Conservation (phyloP, 2,113 vertebrate genomes). For the Saimiri boliviensis region DNA sequence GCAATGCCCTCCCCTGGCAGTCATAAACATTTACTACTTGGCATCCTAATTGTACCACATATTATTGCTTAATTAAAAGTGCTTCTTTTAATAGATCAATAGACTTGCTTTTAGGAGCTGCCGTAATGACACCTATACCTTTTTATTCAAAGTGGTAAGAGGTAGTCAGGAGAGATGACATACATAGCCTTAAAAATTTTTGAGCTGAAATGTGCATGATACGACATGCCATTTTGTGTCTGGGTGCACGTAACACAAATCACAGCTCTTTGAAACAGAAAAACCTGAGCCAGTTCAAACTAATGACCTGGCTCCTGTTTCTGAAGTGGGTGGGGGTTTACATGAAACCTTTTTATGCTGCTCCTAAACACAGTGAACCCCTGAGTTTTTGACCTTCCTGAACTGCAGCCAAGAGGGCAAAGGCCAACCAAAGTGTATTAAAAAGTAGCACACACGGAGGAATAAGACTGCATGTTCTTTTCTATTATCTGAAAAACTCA, state of each 20-base stretch:
- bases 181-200: slow-evolving; percentile 46
- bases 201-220: slow-evolving; percentile 54
- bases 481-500: not conserved
- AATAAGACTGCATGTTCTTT: not conserved
- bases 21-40: slow-evolving; percentile 63
- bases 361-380: slow-evolving; percentile 48
- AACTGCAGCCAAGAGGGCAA: slow-evolving; percentile 60
- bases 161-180: slow-evolving; percentile 71
- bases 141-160: slow-evolving; percentile 73
- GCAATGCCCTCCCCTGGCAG: slow-evolving; percentile 20
- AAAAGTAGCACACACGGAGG: not conserved
- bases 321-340: slow-evolving; percentile 76
- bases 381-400: slow-evolving; percentile 56
- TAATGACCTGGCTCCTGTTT: slow-evolving; percentile 77
- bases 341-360: slow-evolving; percentile 69
- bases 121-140: slow-evolving; percentile 68
- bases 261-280: slow-evolving; percentile 62
- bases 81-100: slow-evolving; percentile 81
- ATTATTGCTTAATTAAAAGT: slow-evolving; percentile 82
- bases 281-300: slow-evolving; percentile 76
- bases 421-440: not conserved
- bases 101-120: slow-evolving; percentile 72
- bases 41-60: slow-evolving; percentile 62
- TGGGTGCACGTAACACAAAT: slow-evolving; percentile 45
- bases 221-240: slow-evolving; percentile 40